Base-by-base conservation (phyloP, 92 coral and sea anemone genomes). In the Epizoanthus illoricatus region DNA sequence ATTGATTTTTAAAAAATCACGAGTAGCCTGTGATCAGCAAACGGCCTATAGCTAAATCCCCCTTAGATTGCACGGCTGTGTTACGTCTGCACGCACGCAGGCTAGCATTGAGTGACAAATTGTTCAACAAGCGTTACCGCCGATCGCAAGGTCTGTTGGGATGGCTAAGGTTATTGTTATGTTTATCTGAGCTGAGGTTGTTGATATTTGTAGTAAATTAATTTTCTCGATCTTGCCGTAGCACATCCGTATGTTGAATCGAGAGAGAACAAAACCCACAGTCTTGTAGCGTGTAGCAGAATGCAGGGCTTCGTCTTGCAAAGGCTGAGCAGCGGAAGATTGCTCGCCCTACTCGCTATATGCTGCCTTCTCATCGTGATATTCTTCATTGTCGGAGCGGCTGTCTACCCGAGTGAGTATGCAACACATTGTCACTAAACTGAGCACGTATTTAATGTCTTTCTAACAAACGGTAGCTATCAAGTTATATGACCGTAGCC, bases 381-480 rank as follows among this genome's bases (percentile, higher is more conserved):
- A 42, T 63, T 78, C 71, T 78, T 78, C 60, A 45, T 78, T 18
- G 82, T 78, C 33, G 82, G 82, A 19, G 82, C 62, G 20, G 82
- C 82, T 12, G 61, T 78, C 40, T 78, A 78, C 39, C 82, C 82
- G 23, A 78, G 82, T 78, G 58, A 78, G 82, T 78, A 42, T 40
- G 17, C 2, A 13, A 23, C 33, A 28, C 33, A 28, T 7, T 33
- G 17, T 68, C 40, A 18, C 40, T 39, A 67, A 39, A 68, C 7
- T 17, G 41, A 66, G 42, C 6, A 0, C 73, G 49, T 24, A 39
- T 0, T 7, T 12, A 68, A 12, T 15, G 73, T 28, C 43, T 36
- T 45, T 68, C 43, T 28, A 45, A 39, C 20, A 19, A 7, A 68
- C 18, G 11, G 17, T 23, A 39, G 13, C 42, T 28, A 39, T 17